Base-by-base conservation (phyloP, 2,113 vertebrate genomes). In the Columba janthina region DNA sequence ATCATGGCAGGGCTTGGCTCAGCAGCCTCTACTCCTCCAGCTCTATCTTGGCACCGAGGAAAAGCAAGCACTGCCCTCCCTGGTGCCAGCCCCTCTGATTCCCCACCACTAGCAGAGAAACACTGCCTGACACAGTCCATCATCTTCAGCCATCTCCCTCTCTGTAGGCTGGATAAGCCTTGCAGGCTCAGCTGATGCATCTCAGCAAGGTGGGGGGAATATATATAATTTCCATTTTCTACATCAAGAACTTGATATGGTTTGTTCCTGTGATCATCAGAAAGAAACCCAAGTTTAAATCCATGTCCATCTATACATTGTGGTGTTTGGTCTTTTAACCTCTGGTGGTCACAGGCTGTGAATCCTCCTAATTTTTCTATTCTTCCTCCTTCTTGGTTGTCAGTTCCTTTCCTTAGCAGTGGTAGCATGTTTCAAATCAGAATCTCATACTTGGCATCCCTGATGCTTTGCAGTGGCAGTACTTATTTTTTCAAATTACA, bases 41-140 rank as follows among this genome's bases (percentile, higher is more conserved):
- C 26, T 88, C 17, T 26, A 9, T 15, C 29, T 67, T 32, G 57
- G n/a, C 36, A 67, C 5, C 2, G 4, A 29, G 42, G 6, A 51
- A 54, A 83, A 53, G 20, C 76, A 64, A 54, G 14, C n/a, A 29
- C 18, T 29, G n/a, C 4, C 4, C 14, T 61, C 15, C 11, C 34
- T 29, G 31, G 6, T 53, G 34, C 48, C 54, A 76, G 10, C 7
- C 53, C 16, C 32, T 38, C 6, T 3, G 0, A 7, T 46, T 70
- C 56, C 19, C 42, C 0, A 0, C 44, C 77, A 12, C 25, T 32
- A 31, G 53, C n/a, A 58, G 26, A 44, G 51, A 7, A 86, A 21
- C 58, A 28, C 31, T 62, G 64, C 72, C 76, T 80, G 58, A 54
- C 32, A 78, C 7, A 22, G 57, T 36, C 36, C 34, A 31, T 24